A percentile compares a stretch with the other conserved stretches of the same genome.
These are phyloP conservation scores for Zingel zingel DNA, from an alignment of 2,113 vertebrate genomes.

Conservation along the genomic window DNA sequence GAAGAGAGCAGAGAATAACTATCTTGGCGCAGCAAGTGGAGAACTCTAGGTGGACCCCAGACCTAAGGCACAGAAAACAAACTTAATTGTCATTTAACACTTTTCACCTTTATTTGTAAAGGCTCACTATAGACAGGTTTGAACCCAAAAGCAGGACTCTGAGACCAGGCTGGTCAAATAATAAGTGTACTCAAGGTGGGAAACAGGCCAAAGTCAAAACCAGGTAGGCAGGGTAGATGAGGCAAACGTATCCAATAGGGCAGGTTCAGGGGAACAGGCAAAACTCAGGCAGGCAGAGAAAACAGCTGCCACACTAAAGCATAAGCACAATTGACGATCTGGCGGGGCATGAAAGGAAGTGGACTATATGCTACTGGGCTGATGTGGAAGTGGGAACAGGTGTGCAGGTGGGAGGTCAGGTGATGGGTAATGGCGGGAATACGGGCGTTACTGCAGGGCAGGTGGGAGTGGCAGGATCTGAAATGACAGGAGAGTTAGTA, in stretches of 20 bases:
- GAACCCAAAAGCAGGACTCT: neutral
- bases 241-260: too few relatives aligned
- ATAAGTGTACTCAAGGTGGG: neutral
- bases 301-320: neutral
- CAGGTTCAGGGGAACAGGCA: neutral
- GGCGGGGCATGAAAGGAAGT: neutral
- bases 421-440: too few relatives aligned
- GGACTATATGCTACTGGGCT: neutral
- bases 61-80: neutral
- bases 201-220: neutral
- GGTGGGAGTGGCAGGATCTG: too few relatives aligned
- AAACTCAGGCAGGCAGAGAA: neutral
- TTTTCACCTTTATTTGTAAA: conserved; percentile 2
- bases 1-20: conserved; percentile 33
- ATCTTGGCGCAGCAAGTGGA: conserved; percentile 6
- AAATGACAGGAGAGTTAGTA: too few relatives aligned
- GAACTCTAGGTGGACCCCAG: neutral
- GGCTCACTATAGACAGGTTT: neutral
- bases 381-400: neutral
- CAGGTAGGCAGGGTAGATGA: neutral
- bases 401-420: neutral
- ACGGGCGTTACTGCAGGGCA: too few relatives aligned
- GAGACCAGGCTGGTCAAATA: neutral
- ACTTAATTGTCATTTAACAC: conserved; percentile 33
- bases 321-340: neutral